Percentiles rank a stretch among this genome's conserved stretches.
Conservation (phyloP, 2,113 vertebrate species). For the Globicephala melas region DNA sequence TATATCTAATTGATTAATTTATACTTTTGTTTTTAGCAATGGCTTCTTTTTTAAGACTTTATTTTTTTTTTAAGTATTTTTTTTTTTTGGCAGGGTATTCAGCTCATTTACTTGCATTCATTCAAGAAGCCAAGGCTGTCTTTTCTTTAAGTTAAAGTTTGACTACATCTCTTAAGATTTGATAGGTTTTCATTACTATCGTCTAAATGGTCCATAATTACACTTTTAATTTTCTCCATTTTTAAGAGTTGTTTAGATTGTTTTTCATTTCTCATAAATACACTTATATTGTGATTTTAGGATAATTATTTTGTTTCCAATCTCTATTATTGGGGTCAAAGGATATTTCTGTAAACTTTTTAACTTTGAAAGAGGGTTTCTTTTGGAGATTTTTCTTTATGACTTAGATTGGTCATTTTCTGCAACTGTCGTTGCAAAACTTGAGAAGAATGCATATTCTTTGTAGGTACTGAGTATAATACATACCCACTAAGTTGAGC, state of each 20-base stretch:
- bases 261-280: neutral
- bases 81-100: neutral
- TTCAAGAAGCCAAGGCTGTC: neutral
- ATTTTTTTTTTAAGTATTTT: neutral
- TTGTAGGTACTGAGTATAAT: neutral
- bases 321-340: neutral
- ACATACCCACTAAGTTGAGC: neutral
- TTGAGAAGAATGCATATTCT: neutral
- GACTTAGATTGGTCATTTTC: neutral
- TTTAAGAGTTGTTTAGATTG: neutral
- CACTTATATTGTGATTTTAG: neutral
- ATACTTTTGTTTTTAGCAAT: neutral
- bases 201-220: neutral
- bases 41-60: neutral
- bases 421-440: neutral
- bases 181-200: neutral
- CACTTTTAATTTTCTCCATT: neutral
- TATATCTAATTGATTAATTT: neutral
- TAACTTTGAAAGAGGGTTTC: neutral
- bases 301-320: neutral
- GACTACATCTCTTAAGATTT: neutral
- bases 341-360: conserved; percentile 13
- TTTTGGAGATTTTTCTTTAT: neutral
- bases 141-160: neutral
- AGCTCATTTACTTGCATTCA: conserved; percentile 26